Evolutionary conservation across 2,888 invertebrate genomes (phyloP).

Genomic region (Psococerastis gibbosa): DNA sequence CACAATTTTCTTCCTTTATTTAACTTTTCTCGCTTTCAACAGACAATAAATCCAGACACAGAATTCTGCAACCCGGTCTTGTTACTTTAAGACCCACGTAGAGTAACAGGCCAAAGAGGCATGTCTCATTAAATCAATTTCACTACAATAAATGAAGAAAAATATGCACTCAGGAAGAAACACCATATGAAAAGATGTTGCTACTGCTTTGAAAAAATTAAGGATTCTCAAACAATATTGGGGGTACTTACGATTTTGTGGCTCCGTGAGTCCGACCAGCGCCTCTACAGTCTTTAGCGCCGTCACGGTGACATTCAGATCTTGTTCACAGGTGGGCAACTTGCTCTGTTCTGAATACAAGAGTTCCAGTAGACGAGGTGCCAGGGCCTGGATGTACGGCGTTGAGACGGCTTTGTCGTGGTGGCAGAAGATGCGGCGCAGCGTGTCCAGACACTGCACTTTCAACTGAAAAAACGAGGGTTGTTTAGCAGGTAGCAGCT

Average conservation of each 20-base stretch:
- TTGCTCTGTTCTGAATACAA: conserved; percentile 43
- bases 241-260: conserved; percentile 60
- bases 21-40: no score
- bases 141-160: no score
- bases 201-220: no score
- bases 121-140: no score
- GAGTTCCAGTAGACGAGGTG: conserved; percentile 57
- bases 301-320: conserved; percentile 50
- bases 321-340: conserved; percentile 40
- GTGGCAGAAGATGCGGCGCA: conserved; percentile 56
- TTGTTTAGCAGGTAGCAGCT: no score
- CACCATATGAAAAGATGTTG: no score
- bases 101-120: no score
- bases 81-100: no score
- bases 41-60: no score
- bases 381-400: conserved; percentile 63
- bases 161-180: no score
- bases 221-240: neutral
- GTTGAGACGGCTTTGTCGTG: conserved; percentile 48
- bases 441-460: conserved; percentile 58
- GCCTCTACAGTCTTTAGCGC: conserved; percentile 55
- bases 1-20: no score
- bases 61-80: no score
- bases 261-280: conserved; percentile 50
- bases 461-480: conserved; percentile 36